phyloP scores from a whole-genome alignment of 2,113 vertebrate species.

The Maccullochella peelii region DNA sequence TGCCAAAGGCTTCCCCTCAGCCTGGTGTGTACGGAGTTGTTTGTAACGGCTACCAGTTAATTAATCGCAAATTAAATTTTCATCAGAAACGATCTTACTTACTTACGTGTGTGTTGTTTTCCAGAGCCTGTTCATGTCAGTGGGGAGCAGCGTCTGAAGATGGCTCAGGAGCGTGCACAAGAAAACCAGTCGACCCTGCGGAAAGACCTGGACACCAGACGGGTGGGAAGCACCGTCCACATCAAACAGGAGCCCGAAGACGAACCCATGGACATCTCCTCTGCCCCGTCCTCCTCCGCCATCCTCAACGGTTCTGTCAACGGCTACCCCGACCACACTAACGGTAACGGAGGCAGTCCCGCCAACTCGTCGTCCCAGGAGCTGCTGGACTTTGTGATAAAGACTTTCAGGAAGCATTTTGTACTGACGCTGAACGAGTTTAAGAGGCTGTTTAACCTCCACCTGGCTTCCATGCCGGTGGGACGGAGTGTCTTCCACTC shows the following conservation, averaged over 20 bases:
- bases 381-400: constrained; percentile 91
- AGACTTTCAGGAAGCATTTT: constrained; percentile 92
- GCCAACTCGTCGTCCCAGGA: constrained; percentile 80
- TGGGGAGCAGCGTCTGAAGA: constrained; percentile 90
- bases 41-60: neutral
- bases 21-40: constrained; percentile 81
- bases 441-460: constrained; percentile 95
- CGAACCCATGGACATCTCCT: constrained; percentile 90
- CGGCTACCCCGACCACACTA: constrained; percentile 84
- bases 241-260: constrained; percentile 87
- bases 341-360: constrained; percentile 77
- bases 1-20: constrained; percentile 88
- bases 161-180: constrained; percentile 87
- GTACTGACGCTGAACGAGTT: constrained; percentile 96
- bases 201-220: constrained; percentile 85
- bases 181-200: constrained; percentile 87
- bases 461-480: constrained; percentile 92
- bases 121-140: constrained; percentile 83
- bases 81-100: neutral
- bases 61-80: neutral
- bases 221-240: constrained; percentile 39
- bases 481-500: constrained; percentile 90
- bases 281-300: constrained; percentile 55
- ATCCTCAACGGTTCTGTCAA: constrained; percentile 87
- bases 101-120: constrained; percentile 42